Conservation (phyloP, 2,888 invertebrate species). For the Cryptocephalus moraei region DNA sequence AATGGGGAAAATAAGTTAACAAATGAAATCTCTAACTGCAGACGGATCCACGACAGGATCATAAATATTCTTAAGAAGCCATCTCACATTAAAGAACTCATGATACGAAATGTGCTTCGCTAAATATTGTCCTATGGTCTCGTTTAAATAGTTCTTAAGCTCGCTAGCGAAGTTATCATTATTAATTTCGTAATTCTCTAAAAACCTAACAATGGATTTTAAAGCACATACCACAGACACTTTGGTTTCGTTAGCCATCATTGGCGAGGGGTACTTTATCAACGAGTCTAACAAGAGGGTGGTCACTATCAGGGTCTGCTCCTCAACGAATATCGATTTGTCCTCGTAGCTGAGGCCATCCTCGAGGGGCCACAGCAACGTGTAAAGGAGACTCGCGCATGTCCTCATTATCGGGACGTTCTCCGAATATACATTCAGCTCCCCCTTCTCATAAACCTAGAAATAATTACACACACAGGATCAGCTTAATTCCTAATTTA, state of each 20-base stretch:
- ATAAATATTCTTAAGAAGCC: constrained; percentile 18
- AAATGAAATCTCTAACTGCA: neutral
- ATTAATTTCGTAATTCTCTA: constrained; percentile 19
- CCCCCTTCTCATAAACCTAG: constrained; percentile 56
- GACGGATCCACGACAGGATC: constrained; percentile 16
- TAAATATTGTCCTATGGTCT: constrained; percentile 19
- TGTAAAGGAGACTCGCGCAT: constrained; percentile 16
- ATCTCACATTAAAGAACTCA: constrained; percentile 22
- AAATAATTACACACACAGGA: constrained; percentile 1
- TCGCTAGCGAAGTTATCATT: constrained; percentile 15
- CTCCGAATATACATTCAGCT: constrained; percentile 50
- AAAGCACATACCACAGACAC: constrained; percentile 25
- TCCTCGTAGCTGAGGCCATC: constrained; percentile 26
- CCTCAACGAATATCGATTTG: constrained; percentile 28
- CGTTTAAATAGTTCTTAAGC: constrained; percentile 18
- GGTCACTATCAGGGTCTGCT: constrained; percentile 27
- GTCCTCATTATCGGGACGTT: constrained; percentile 25
- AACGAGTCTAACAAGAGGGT: constrained; percentile 23
- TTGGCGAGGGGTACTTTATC: constrained; percentile 19
- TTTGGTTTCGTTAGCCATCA: constrained; percentile 24
- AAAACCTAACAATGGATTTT: constrained; percentile 20
- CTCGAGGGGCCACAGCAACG: constrained; percentile 21
- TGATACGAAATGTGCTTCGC: constrained; percentile 19
- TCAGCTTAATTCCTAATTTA: neutral
- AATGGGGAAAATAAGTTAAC: constrained; percentile 1